phyloP scores from a whole-genome alignment of 2,797 vertebrate genomes.

The Intellagama lesueurii region DNA sequence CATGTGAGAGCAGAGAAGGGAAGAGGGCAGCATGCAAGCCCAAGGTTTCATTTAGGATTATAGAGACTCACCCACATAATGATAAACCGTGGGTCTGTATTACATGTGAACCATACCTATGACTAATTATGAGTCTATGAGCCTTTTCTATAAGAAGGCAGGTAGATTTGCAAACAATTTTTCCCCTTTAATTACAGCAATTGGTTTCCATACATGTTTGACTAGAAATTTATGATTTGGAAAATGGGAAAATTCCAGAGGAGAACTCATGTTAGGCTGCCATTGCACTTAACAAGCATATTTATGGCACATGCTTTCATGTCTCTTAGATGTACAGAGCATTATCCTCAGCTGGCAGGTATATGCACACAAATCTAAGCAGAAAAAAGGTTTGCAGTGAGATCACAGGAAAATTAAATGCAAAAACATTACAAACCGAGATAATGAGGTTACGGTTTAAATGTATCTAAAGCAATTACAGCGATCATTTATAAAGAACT shows the following conservation, averaged over 20 bases:
- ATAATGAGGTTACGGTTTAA: background rate
- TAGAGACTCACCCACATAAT: background rate
- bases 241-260: background rate
- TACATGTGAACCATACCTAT: background rate
- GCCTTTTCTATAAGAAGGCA: too few relatives aligned
- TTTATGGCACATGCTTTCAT: background rate
- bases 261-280: background rate
- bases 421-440: background rate
- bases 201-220: background rate
- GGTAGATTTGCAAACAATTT: too few relatives aligned
- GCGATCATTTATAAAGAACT: background rate
- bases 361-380: background rate
- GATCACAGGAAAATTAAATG: background rate
- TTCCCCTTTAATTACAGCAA: background rate
- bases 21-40: background rate
- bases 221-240: background rate
- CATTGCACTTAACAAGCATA: background rate
- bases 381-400: background rate
- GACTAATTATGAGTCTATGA: background rate
- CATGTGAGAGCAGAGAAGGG: background rate
- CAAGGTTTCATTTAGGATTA: background rate
- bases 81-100: background rate
- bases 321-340: background rate
- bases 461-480: background rate
- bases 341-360: background rate